phyloP scores from a whole-genome alignment of 1,140 invertebrate species.

The Thrips palmi region DNA sequence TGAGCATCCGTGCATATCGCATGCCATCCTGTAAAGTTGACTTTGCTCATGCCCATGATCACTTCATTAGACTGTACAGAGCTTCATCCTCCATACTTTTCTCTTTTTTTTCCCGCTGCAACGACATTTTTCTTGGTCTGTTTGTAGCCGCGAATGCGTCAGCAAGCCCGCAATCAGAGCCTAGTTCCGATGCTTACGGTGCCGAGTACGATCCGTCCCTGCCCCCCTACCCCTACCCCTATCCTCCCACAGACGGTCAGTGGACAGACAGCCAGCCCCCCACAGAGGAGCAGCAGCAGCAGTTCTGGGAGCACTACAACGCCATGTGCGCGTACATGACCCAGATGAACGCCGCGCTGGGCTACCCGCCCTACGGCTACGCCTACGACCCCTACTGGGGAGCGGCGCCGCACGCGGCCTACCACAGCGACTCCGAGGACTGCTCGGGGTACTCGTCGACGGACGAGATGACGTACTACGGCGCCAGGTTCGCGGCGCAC shows the following conservation, averaged over 20 bases:
- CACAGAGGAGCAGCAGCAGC: slow-evolving; percentile 15
- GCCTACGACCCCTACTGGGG: slow-evolving; percentile 18
- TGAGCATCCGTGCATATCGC: too few relatives aligned
- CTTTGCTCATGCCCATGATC: too few relatives aligned
- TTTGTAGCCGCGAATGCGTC: too few relatives aligned
- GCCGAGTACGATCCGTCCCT: too few relatives aligned
- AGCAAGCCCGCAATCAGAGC: too few relatives aligned
- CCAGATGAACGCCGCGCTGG: slow-evolving; percentile 16
- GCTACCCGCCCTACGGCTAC: slow-evolving; percentile 18
- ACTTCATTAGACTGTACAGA: too few relatives aligned
- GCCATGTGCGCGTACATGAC: slow-evolving; percentile 21
- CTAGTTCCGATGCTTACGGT: too few relatives aligned
- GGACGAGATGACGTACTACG: slow-evolving; percentile 25
- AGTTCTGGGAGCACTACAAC: slow-evolving; percentile 18
- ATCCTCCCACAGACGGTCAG: slow-evolving; percentile 6
- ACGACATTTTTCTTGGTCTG: too few relatives aligned
- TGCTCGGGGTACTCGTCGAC: slow-evolving; percentile 24
- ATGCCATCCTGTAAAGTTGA: too few relatives aligned
- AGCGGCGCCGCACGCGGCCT: slow-evolving; percentile 14
- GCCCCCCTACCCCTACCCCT: slow-evolving; percentile 1
- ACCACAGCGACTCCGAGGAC: slow-evolving; percentile 21
- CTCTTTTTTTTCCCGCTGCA: too few relatives aligned
- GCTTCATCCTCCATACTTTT: too few relatives aligned
- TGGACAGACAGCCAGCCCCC: slow-evolving; percentile 11
- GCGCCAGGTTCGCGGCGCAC: slow-evolving; percentile 14